A percentile compares a stretch with the other conserved stretches of the same genome.
Conservation (phyloP, 2,797 vertebrate genomes). For the Erethizon dorsatum region DNA sequence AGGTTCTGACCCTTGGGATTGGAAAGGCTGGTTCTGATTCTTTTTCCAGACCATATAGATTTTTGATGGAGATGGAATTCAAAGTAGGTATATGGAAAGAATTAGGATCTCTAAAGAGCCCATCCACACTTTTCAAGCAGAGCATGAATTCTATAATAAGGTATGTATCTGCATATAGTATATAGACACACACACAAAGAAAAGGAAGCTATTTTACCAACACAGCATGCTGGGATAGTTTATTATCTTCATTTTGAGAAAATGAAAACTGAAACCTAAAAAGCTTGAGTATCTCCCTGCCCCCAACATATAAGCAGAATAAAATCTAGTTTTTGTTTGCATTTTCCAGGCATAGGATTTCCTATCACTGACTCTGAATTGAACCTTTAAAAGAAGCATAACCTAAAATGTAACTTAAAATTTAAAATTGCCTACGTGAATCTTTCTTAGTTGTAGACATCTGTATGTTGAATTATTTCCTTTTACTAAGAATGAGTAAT, state of each 20-base stretch:
- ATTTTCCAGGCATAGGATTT: constrained; percentile 18
- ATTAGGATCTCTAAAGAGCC: neutral
- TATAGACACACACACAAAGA: neutral
- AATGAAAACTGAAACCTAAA: constrained; percentile 43
- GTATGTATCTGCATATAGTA: neutral
- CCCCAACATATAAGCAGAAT: neutral
- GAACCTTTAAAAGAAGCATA: constrained; percentile 9
- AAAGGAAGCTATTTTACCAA: neutral
- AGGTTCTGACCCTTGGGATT: neutral
- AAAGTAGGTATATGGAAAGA: neutral
- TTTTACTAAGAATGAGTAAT: constrained; percentile 53
- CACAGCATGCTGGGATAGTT: neutral
- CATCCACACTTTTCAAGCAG: neutral
- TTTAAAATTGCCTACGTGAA: neutral
- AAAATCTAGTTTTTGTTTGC: neutral
- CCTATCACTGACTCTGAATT: neutral
- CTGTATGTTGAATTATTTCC: constrained; percentile 11
- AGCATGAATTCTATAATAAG: neutral
- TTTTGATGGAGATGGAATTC: neutral
- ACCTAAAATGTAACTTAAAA: constrained; percentile 13
- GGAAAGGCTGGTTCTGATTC: neutral
- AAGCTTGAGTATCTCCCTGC: neutral
- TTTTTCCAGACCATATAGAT: neutral
- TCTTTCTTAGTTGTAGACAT: constrained; percentile 22
- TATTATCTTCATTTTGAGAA: constrained; percentile 60